These are phyloP conservation scores for Sycophaga agraensis DNA, from an alignment of 1,140 invertebrate genomes.

Conservation along the genomic window DNA sequence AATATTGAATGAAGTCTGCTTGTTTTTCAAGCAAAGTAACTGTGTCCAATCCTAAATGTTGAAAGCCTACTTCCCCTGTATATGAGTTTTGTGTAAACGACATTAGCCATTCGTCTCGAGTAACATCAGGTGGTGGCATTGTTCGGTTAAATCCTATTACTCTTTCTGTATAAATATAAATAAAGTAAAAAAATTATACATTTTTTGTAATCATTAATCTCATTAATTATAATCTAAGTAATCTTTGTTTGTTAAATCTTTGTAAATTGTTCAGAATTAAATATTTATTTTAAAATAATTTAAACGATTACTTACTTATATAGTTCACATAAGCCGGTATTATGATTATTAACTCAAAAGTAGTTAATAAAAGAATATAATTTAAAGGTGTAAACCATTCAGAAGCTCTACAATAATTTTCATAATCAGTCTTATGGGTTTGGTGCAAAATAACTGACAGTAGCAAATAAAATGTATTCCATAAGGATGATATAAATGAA, in stretches of 20 bases:
- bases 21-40: conserved; percentile 69
- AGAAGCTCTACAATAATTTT: conserved; percentile 60
- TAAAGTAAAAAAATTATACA: neutral
- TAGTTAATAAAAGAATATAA: conserved; percentile 61
- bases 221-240: neutral
- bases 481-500: conserved; percentile 65
- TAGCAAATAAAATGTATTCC: conserved; percentile 63
- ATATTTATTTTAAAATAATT: neutral
- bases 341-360: conserved; percentile 61
- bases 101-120: conserved; percentile 61
- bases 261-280: neutral
- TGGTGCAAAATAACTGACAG: conserved; percentile 66
- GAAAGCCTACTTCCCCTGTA: conserved; percentile 61
- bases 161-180: conserved; percentile 52
- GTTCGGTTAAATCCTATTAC: conserved; percentile 63
- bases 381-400: conserved; percentile 61
- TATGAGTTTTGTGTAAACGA: conserved; percentile 56
- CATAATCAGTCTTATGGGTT: conserved; percentile 63
- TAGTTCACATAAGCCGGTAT: conserved; percentile 61
- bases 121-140: conserved; percentile 61
- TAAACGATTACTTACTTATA: conserved; percentile 59
- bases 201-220: neutral
- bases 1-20: conserved; percentile 60
- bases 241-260: neutral
- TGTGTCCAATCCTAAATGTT: conserved; percentile 59